Percentiles rank a stretch among this genome's conserved stretches.
Conservation (phyloP, 2,888 invertebrate genomes). For the Sphinx pinastri region DNA sequence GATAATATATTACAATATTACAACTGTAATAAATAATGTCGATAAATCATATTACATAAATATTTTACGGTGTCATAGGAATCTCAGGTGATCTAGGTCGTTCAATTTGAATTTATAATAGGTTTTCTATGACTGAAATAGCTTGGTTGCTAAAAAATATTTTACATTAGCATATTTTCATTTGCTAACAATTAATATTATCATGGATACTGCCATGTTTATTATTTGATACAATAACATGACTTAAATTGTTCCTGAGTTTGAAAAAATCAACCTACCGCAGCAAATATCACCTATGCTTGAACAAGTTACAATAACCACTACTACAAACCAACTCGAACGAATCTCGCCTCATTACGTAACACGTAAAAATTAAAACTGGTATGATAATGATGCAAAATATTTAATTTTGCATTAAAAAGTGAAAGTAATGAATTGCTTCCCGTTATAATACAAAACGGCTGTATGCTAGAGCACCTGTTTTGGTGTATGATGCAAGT, state of each 20-base stretch:
- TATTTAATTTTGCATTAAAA: conserved; percentile 35
- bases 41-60: conserved; percentile 11
- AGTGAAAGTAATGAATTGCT: conserved; percentile 47
- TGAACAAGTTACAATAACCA: not conserved
- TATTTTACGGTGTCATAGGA: not conserved
- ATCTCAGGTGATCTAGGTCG: not conserved
- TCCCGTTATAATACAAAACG: conserved; percentile 35
- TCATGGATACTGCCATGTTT: too few relatives aligned
- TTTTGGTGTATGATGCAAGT: conserved; percentile 16
- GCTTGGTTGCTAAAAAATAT: not conserved
- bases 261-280: not conserved
- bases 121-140: not conserved
- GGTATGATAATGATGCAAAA: conserved; percentile 37
- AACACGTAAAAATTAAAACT: conserved; percentile 32
- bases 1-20: conserved; percentile 3
- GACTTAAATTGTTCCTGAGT: too few relatives aligned
- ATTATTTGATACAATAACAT: too few relatives aligned
- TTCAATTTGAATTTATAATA: conserved; percentile 7
- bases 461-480: conserved; percentile 28
- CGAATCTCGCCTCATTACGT: conserved; percentile 11
- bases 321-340: not conserved
- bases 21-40: not conserved
- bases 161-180: too few relatives aligned
- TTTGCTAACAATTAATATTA: too few relatives aligned
- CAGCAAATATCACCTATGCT: not conserved